Evolutionary conservation across 2,888 invertebrate species (phyloP), one percentile per base, ranked within the genome.

Genomic region (Yponomeuta cagnagella): DNA sequence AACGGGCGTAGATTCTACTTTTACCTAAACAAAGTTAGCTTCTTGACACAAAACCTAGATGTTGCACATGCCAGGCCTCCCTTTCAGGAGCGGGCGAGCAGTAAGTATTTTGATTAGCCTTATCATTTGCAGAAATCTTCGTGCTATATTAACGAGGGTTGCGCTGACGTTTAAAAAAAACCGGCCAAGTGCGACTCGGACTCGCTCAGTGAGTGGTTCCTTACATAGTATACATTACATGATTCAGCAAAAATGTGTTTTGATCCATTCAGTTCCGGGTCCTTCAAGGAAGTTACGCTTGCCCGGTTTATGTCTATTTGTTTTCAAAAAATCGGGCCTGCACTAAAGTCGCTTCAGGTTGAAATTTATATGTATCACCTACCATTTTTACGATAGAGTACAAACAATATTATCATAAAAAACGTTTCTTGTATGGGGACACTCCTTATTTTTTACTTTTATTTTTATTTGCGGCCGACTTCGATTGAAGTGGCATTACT

Each of bases 41-140:
- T 58, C 52, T 58, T 58, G 10, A 65, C 65, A 58, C 12, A 15
- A 58, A 15, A 15, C 52, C 43, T 43, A 8, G 43, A 43, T 43
- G 0, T 58, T 58, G 31, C 67, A 9, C 67, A 12, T 63, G 48
- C 48, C 37, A 23, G 8, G 10, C 30, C 30, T 10, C 10, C 43
- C 48, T 33, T 37, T 67, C 37, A 43, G 48, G 10, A 30, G 48
- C 52, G 37, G 30, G 52, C 68, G 15, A 58, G 52, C 52, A 43
- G 43, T 5, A 52, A 52, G 52, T 58, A 68, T 68, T 68, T 68
- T 68, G 68, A 68, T 68, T 48, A 68, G 52, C 30, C 31, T 68
- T 68, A 68, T 68, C 68, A 52, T 52, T 67, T 8, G 64, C 23
- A 30, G 64, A 31, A 64, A 65, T 65, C 65, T 65, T 33, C 65